Evolutionary conservation across 1,140 invertebrate genomes (phyloP), one percentile per base, ranked within the genome.

Genomic region (Calycopis cecrops): DNA sequence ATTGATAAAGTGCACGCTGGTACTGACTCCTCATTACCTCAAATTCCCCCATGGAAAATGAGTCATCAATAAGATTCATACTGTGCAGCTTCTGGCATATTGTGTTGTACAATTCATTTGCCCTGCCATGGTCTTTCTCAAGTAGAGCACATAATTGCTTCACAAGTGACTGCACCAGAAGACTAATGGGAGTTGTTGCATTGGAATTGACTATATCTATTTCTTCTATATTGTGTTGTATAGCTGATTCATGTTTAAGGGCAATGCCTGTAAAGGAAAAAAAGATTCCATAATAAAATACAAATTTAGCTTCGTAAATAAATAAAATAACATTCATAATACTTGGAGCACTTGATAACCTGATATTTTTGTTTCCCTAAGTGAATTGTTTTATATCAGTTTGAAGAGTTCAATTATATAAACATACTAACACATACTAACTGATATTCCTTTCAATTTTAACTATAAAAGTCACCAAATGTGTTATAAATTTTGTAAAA

Each of bases 21-120:
- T 92, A 93, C 62, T 92, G 89, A 69, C 80, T 88, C 55, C 92
- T 78, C 71, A 93, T 89, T 3, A 87, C 88, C 70, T 93, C 91
- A 71, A 92, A 91, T 75, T 93, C 92, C 37, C 87, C 87, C 85
- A 91, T 89, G 10, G 87, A 80, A 62, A 92, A 93, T 6, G 91
- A 92, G 64, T 89, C 82, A 70, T 93, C 92, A 54, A 94, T 91
- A 14, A 94, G 71, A 51, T 91, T 89, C 89, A 93, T 90, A 53
- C 91, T 82, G 59, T 90, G 86, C 9, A 94, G 74, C 75, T 89
- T 91, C 56, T 91, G 85, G 73, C 92, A 93, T 42, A 93, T 91
- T 16, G 85, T 90, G 55, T 89, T 88, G 69, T 92, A 93, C 4
- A 92, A 73, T 49, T 89, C 85, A 61, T 89, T 87, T 10, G 90